Evolutionary conservation across 2,888 invertebrate genomes (phyloP), one percentile per base, ranked within the genome.

Genomic region (Urechis unicinctus): DNA sequence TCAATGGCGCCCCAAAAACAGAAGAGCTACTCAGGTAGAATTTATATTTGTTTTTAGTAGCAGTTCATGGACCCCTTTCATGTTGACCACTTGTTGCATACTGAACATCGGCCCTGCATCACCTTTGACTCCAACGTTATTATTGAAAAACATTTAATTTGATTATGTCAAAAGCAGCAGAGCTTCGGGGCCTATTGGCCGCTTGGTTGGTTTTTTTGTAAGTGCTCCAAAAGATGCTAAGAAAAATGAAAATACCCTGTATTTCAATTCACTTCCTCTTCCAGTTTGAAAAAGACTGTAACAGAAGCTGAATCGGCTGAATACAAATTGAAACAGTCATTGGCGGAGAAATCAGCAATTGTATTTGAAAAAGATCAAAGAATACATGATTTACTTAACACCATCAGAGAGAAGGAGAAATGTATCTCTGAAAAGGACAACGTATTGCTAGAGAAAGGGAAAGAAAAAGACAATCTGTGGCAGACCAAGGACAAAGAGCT

Each of bases 1-100:
- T 66, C 41, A 30, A 57, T n/a, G 31, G 29, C 17, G 56, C 56
- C 21, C 56, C 56, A 17, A 46, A 46, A 55, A 31, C 25, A 17
- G 48, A 56, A 28, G 53, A 56, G 17, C 17, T 56, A 1, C 52
- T 36, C 17, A 56, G 36, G 56, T 56, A 52, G 13, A 6, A 24
- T 36, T 5, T 26, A 6, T 52, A 6, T 52, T 13, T 48, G 48
- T 9, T 36, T n/a, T 25, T 41, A 48, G 25, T 52, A 9, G n/a
- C 45, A 57, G n/a, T n/a, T n/a, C n/a, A n/a, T n/a, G n/a, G n/a
- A n/a, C n/a, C n/a, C n/a, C n/a, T n/a, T n/a, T n/a, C n/a, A n/a
- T n/a, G n/a, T n/a, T n/a, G n/a, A n/a, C n/a, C n/a, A n/a, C n/a
- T n/a, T n/a, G n/a, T n/a, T n/a, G n/a, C n/a, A n/a, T n/a, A n/a